Base-by-base conservation (phyloP, 2,888 invertebrate species). In the Melieria omissa region DNA sequence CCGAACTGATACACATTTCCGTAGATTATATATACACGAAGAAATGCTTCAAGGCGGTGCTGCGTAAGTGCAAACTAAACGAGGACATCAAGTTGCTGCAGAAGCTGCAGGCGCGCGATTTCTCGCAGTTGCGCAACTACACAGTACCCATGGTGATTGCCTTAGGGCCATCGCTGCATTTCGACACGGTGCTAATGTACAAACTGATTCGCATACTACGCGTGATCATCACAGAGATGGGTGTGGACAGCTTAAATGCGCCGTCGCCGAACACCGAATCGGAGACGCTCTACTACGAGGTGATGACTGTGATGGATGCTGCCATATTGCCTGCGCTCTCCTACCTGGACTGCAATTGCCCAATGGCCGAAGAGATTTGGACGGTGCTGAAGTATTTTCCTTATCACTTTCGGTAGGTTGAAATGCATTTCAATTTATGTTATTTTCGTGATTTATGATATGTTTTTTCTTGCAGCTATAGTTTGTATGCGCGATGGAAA, bases 281-380 rank as follows among this genome's bases (percentile, higher is more conserved):
- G 0, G 91, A 92, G 79, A 89, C 89, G 9, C 87, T 96, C 57
- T 94, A 96, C 84, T 92, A 93, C 81, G 95, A 96, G 76, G 92
- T 97, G 57, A 87, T 97, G 70, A 94, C 94, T 5, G 89, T 97
- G 62, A 88, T 98, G 71, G 98, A 99, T 84, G 92, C 95, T 60
- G 93, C 95, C 1, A 90, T 99, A 74, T 87, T 99, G 74, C 99
- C 99, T 0, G 92, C 97, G 0, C 88, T 99, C 41, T 95, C 97
- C 0, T 92, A 97, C 79, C 91, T 98, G 89, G 96, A 97, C 77
- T 94, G 95, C 80, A 99, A 99, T 87, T 98, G 97, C 84, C 96
- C 97, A 79, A 92, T 99, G 86, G 95, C 98, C 4, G 98, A 99
- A 86, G 98, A 99, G 87, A 91, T 99, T 74, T 99, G 99, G 94